Conservation (phyloP, 1,140 invertebrate species). For the Cryptotermes secundus region DNA sequence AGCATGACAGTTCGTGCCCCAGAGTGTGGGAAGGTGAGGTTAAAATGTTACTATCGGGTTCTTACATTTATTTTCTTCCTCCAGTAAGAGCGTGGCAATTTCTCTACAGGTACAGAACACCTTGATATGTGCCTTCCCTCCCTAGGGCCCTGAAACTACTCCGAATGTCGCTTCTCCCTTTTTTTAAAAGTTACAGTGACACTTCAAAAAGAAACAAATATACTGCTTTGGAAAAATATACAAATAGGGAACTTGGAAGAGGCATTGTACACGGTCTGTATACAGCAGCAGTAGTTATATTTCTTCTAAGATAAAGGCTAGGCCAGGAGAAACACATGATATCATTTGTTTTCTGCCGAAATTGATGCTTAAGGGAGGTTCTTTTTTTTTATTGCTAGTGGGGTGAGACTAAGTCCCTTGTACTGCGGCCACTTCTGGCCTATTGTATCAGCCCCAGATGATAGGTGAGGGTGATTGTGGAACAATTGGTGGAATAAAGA, state of each 20-base stretch:
- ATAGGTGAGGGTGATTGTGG: too few relatives aligned
- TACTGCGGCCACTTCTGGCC: too few relatives aligned
- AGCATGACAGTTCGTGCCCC: neutral
- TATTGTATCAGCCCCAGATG: too few relatives aligned
- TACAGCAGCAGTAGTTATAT: neutral
- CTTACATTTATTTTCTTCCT: neutral
- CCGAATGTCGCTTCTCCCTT: neutral
- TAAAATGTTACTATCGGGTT: conserved; percentile 7
- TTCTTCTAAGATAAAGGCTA: neutral
- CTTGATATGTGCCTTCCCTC: neutral
- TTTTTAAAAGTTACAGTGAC: neutral
- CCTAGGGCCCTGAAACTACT: neutral
- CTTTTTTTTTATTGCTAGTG: too few relatives aligned
- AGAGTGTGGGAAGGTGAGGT: neutral
- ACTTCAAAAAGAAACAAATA: neutral
- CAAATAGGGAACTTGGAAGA: neutral
- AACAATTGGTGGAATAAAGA: too few relatives aligned
- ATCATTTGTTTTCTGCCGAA: neutral
- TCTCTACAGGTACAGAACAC: neutral
- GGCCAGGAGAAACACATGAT: neutral
- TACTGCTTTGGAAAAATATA: neutral
- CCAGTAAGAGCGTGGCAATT: neutral
- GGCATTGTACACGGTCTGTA: neutral
- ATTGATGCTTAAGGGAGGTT: neutral
- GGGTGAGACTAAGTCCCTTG: too few relatives aligned